phyloP scores from a whole-genome alignment of 2,797 vertebrate species.

The Lophotriccus pileatus region DNA sequence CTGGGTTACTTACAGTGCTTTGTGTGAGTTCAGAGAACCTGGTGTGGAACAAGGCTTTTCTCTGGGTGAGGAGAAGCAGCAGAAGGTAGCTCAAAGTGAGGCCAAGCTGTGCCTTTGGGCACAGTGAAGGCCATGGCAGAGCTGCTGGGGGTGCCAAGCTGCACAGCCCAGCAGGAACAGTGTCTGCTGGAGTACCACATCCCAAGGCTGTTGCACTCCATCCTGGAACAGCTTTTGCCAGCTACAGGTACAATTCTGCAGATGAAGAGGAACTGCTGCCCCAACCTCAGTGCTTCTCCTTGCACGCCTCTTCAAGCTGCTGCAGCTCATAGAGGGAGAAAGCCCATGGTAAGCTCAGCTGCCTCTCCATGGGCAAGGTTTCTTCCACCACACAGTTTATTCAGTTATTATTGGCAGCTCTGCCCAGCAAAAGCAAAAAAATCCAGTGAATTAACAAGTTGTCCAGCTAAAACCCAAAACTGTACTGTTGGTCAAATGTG shows the following conservation, averaged over 20 bases:
- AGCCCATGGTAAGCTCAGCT: background rate
- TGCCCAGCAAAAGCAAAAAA: background rate
- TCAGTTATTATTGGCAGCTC: background rate
- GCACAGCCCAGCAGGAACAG: background rate
- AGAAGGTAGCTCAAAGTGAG: background rate
- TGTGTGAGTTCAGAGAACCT: background rate
- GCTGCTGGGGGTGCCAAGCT: background rate
- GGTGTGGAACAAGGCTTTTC: background rate
- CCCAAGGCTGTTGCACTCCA: background rate
- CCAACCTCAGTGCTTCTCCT: background rate
- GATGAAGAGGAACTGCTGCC: background rate
- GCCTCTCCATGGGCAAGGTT: background rate
- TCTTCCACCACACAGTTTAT: background rate
- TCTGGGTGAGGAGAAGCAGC: background rate
- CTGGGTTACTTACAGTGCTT: background rate
- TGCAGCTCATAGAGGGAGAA: background rate
- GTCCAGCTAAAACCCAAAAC: accelerated
- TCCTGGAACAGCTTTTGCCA: background rate
- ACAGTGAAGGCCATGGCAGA: accelerated
- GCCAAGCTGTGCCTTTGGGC: background rate
- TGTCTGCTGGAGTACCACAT: background rate
- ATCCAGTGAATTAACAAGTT: accelerated
- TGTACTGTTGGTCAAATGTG: accelerated
- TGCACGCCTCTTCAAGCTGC: background rate
- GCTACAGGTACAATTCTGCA: background rate